Conservation (phyloP, 2,888 invertebrate species). For the Heliconius aoede region DNA sequence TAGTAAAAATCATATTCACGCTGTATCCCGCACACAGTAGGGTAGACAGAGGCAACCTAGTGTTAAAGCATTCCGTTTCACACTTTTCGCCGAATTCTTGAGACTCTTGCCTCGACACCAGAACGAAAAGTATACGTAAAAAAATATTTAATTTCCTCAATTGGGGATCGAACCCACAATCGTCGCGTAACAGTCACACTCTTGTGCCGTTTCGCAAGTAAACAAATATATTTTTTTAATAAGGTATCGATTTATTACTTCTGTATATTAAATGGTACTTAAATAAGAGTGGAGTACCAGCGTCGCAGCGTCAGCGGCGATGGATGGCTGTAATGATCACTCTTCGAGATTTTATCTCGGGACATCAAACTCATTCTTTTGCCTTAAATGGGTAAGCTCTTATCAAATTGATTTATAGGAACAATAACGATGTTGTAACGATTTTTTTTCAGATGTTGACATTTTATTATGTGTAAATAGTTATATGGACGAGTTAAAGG, state of each 20-base stretch:
- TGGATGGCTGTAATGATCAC: slow-evolving; percentile 29
- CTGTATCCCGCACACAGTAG: too few relatives aligned
- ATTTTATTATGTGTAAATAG: background rate
- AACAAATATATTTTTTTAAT: background rate
- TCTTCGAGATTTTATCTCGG: slow-evolving; percentile 29
- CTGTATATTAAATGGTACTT: slow-evolving; percentile 25
- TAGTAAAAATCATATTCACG: too few relatives aligned
- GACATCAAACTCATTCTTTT: slow-evolving; percentile 8
- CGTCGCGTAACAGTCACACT: fast-evolving
- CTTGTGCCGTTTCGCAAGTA: background rate
- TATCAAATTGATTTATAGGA: slow-evolving; percentile 13
- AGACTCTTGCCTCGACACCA: too few relatives aligned
- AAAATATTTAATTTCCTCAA: too few relatives aligned
- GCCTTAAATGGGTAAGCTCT: background rate
- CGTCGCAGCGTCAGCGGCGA: slow-evolving; percentile 24
- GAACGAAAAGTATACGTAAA: too few relatives aligned
- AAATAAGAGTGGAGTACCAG: slow-evolving; percentile 13
- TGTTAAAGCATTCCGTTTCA: too few relatives aligned
- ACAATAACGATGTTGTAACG: background rate
- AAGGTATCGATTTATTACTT: background rate
- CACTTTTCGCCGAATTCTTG: too few relatives aligned
- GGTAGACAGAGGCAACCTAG: too few relatives aligned
- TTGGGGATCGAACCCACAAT: too few relatives aligned
- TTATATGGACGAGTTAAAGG: too few relatives aligned
- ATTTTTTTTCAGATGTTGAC: too few relatives aligned